Evolutionary conservation across 2,797 vertebrate genomes (phyloP).

Genomic region (Characodon lateralis): DNA sequence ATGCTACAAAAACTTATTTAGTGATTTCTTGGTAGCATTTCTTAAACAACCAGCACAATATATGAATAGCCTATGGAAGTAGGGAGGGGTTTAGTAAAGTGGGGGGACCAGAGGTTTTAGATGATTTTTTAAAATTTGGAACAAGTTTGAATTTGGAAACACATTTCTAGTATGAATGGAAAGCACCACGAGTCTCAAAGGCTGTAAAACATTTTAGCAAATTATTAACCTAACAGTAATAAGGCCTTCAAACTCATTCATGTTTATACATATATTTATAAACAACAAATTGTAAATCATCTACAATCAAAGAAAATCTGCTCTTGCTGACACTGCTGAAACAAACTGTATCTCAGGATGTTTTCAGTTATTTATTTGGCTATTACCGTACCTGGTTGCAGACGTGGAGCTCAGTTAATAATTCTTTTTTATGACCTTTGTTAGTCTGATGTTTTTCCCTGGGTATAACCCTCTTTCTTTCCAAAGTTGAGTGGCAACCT

Average conservation of each 20-base stretch:
- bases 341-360: neutral
- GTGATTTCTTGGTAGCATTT: too few species aligned
- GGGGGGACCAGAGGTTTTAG: neutral
- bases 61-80: too few species aligned
- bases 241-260: neutral
- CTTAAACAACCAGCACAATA: too few species aligned
- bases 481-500: slow-evolving; percentile 67
- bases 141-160: neutral
- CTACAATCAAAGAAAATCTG: neutral
- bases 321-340: neutral
- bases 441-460: slow-evolving; percentile 29
- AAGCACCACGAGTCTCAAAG: neutral
- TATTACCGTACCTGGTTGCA: neutral
- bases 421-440: slow-evolving; percentile 10
- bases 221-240: too few species aligned
- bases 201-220: neutral
- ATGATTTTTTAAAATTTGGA: neutral
- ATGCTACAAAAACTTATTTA: too few species aligned
- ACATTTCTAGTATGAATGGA: neutral
- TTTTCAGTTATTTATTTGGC: neutral
- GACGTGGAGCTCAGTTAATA: neutral
- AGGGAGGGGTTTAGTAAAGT: too few species aligned
- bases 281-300: neutral
- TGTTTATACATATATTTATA: neutral
- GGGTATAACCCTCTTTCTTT: slow-evolving; percentile 41